A percentile compares a stretch with the other conserved stretches of the same genome.
Conservation (phyloP, 2,113 vertebrate species). For the Pelmatolapia mariae region DNA sequence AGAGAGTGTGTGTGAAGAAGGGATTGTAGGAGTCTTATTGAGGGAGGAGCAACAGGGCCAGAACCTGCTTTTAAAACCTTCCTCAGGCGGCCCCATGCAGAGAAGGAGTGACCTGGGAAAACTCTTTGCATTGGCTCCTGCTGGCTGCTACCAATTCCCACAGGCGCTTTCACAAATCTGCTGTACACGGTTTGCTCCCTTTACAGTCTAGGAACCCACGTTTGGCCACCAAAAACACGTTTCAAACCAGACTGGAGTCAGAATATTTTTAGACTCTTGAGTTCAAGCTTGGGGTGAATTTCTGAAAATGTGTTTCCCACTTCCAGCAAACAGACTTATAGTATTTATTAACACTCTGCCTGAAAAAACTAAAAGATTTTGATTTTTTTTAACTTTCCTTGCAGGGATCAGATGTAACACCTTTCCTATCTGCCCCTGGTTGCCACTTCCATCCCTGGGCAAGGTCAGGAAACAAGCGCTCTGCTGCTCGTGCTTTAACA, state of each 20-base stretch:
- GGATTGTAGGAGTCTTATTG: constrained; percentile 19
- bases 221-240: background rate
- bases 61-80: constrained; percentile 59
- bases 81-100: constrained; percentile 58
- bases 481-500: constrained; percentile 31
- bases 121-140: constrained; percentile 31
- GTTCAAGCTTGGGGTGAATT: background rate
- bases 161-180: background rate
- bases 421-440: background rate
- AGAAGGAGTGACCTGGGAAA: constrained; percentile 62
- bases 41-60: constrained; percentile 56
- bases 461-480: constrained; percentile 51
- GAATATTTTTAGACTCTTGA: background rate
- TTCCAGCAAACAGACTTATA: background rate
- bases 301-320: background rate
- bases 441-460: background rate
- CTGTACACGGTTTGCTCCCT: background rate
- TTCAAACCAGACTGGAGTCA: background rate
- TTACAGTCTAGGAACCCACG: background rate
- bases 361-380: background rate
- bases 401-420: constrained; percentile 30
- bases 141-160: constrained; percentile 18
- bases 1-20: background rate
- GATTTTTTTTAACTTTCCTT: constrained; percentile 1
- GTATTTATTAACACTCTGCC: background rate